Conservation (phyloP, 2,888 invertebrate genomes). For the Ferrisia virgata region DNA sequence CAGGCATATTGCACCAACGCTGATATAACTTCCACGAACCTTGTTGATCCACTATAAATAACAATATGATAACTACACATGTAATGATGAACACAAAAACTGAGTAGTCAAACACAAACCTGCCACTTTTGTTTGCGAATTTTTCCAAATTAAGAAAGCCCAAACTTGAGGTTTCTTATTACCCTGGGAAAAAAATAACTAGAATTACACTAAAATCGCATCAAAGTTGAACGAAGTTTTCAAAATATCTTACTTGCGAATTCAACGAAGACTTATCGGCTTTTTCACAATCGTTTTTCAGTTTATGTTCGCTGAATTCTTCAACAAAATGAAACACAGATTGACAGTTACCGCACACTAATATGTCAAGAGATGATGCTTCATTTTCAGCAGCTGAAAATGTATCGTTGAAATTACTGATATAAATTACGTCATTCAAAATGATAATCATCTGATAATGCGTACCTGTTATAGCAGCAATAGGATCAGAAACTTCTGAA, state of each 20-base stretch:
- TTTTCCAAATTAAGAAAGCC: constrained; percentile 80
- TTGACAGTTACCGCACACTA: constrained; percentile 81
- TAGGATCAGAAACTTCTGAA: constrained; percentile 28
- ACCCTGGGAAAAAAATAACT: constrained; percentile 62
- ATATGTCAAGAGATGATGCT: constrained; percentile 70
- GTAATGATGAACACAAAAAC: background rate
- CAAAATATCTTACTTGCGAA: constrained; percentile 20
- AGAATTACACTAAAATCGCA: background rate
- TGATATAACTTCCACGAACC: constrained; percentile 76
- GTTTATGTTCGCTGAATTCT: constrained; percentile 70
- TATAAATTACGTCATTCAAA: background rate
- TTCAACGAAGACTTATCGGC: constrained; percentile 50
- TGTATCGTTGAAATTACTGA: background rate
- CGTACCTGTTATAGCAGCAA: constrained; percentile 21
- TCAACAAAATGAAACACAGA: constrained; percentile 75
- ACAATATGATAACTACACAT: background rate
- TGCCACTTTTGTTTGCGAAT: constrained; percentile 50
- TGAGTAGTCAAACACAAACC: constrained; percentile 27
- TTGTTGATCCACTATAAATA: constrained; percentile 43
- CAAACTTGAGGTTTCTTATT: constrained; percentile 74
- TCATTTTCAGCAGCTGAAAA: constrained; percentile 71
- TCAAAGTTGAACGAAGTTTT: too few relatives aligned
- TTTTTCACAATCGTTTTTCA: constrained; percentile 62
- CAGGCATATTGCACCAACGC: constrained; percentile 77
- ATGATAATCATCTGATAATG: background rate